Percentiles rank a stretch among this genome's conserved stretches.
Evolutionary conservation across 2,113 vertebrate species (phyloP).

Genomic region (Helogale parvula): DNA sequence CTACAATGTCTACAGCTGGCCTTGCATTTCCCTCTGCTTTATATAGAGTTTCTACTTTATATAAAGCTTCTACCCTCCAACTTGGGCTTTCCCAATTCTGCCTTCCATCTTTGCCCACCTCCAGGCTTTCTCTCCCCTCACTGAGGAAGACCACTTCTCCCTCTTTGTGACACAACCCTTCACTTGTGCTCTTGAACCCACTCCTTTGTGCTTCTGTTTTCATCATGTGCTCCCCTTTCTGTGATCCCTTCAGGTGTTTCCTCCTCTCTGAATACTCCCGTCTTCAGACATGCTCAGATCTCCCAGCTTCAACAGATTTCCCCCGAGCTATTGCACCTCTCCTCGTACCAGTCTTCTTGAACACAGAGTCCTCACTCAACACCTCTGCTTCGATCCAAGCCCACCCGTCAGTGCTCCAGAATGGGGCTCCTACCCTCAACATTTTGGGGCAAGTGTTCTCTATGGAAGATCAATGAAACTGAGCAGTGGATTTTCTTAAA

Average conservation of each 20-base stretch:
- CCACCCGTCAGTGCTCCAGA: neutral
- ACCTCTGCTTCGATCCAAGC: neutral
- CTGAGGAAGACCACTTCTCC: neutral
- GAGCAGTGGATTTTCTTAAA: neutral
- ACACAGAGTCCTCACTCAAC: neutral
- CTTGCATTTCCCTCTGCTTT: neutral
- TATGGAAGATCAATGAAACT: neutral
- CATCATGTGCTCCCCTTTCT: fast-evolving
- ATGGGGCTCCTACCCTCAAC: neutral
- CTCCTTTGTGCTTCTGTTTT: neutral
- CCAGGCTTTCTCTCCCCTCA: neutral
- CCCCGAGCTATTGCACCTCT: fast-evolving
- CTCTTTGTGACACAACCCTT: fast-evolving
- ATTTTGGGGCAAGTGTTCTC: neutral
- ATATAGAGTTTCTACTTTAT: neutral
- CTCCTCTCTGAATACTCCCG: neutral
- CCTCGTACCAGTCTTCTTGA: neutral
- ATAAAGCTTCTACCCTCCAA: no score
- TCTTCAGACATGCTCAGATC: neutral
- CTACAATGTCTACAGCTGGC: neutral
- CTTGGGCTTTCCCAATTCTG: neutral
- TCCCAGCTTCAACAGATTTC: neutral
- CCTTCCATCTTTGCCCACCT: neutral
- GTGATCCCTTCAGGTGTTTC: neutral
- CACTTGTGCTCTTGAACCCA: neutral